A percentile compares a stretch with the other conserved stretches of the same genome.
phyloP scores from a whole-genome alignment of 2,113 vertebrate species.

The Sapajus apella region DNA sequence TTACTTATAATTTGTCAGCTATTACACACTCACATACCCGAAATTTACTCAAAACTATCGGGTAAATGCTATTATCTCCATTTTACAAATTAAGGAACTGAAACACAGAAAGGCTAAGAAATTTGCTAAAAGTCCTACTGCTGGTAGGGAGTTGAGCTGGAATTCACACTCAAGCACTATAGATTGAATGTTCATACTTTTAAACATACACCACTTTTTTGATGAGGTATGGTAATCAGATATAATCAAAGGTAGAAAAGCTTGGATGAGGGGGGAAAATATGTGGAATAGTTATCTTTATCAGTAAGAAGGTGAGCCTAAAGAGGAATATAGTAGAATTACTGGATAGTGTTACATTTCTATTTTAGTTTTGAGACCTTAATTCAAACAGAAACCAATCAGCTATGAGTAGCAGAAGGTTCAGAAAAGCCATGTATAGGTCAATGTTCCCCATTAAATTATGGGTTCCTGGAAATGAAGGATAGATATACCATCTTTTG shows the following conservation, averaged over 20 bases:
- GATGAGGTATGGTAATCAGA: conserved; percentile 2
- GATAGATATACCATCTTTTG: background rate
- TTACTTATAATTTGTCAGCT: background rate
- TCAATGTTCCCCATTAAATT: background rate
- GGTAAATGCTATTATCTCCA: background rate
- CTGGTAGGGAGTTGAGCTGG: background rate
- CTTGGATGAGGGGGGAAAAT: background rate
- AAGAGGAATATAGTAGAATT: background rate
- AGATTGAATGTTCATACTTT: background rate
- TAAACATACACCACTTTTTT: background rate
- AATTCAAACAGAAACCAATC: background rate
- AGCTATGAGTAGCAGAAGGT: background rate
- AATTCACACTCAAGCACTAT: background rate
- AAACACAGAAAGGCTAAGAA: background rate
- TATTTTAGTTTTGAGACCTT: background rate
- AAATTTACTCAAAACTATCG: background rate
- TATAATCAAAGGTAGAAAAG: background rate
- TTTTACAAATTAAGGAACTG: background rate
- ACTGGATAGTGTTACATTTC: background rate
- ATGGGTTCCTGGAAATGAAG: background rate
- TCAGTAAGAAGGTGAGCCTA: background rate
- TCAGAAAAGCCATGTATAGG: background rate
- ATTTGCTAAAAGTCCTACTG: background rate
- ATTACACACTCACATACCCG: background rate
- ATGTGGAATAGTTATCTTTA: background rate